Base-by-base conservation (phyloP, 2,888 invertebrate genomes). In the Ischnus inquisitorius region DNA sequence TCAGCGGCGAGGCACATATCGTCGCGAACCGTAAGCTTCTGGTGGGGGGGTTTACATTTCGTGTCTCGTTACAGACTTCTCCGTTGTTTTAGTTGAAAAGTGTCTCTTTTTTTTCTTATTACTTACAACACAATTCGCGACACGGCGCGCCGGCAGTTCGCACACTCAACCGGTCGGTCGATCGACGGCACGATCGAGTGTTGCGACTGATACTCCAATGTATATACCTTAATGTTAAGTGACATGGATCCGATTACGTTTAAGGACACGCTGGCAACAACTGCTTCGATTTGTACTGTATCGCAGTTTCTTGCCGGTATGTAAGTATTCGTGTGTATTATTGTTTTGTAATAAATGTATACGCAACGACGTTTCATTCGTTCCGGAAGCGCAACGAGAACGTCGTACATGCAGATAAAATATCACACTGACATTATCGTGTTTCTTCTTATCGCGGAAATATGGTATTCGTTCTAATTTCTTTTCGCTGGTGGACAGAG, bases 281-380 rank as follows among this genome's bases (percentile, higher is more conserved):
- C 95, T 60, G 97, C 98, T 48, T 97, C 97, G 65, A 94, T 96
- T 83, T 96, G 96, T 85, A 97, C 98, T 16, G 95, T 98, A 87
- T 94, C 97, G 83, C 97, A 98, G 92, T 98, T 97, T 95, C 94
- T 98, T 88, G 96, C 97, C 82, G 98, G 98, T 94, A 95, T 95
- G 98, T 98, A 95, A 96, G 97, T 96, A 84, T 71, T 76, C n/a
- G 1, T 54, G 10, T 54, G 19, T 22, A 54, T 54, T 19, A 19
- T 54, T 10, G 19, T 12, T 22, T 54, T 19, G 19, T 54, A 22
- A 54, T 54, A 22, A 22, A 3, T 2, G 19, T 8, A 39, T 68
- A 14, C 22, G 14, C 14, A 19, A 43, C 48, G 68, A 68, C 28
- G 68, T 68, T 16, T 65, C 10, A 12, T 16, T 54, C 2, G 2